phyloP scores from a whole-genome alignment of 2,113 vertebrate species.

The Protobothrops flavoviridis region DNA sequence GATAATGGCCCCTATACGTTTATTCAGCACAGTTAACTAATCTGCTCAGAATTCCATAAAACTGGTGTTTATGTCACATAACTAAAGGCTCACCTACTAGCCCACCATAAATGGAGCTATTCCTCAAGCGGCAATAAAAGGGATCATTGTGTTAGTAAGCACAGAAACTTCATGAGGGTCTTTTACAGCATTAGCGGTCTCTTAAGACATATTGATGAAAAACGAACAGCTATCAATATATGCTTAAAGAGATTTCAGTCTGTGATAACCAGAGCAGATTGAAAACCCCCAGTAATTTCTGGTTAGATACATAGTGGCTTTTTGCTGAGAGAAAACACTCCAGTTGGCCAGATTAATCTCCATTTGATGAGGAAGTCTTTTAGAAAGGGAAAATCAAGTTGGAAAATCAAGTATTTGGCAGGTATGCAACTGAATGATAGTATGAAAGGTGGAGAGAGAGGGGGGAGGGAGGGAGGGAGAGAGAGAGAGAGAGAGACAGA shows the following conservation, averaged over 20 bases:
- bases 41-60: not conserved
- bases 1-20: not conserved
- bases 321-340: not conserved
- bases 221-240: conserved; percentile 8
- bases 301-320: not conserved
- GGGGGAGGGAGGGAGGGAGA: too few relatives aligned
- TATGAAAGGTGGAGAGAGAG: not conserved
- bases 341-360: not conserved
- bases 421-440: not conserved
- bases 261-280: not conserved
- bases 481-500: not conserved
- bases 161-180: conserved; percentile 20
- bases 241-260: conserved; percentile 31
- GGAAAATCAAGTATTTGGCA: not conserved
- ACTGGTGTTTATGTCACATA: not conserved
- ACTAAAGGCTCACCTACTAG: not conserved
- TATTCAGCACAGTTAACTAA: not conserved
- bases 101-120: not conserved
- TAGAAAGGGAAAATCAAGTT: conserved; percentile 1
- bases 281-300: conserved; percentile 35
- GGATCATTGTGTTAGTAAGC: conserved; percentile 20
- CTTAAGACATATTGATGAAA: conserved; percentile 27
- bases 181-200: conserved; percentile 23
- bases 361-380: not conserved
- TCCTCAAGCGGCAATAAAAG: conserved; percentile 19